Base-by-base conservation (phyloP, 2,888 invertebrate genomes). In the Diarsia mendica region DNA sequence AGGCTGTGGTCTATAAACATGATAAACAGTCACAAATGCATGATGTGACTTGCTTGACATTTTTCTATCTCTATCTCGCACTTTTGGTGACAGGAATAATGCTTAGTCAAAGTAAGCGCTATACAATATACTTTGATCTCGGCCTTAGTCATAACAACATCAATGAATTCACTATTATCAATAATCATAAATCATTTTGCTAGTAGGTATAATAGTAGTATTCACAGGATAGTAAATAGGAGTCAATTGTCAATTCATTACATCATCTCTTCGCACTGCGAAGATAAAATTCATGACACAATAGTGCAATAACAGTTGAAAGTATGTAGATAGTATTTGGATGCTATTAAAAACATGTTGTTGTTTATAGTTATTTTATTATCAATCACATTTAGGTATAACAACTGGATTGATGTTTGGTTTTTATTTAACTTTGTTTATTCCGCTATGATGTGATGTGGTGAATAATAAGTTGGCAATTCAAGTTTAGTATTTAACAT, bases 301-400 rank as follows among this genome's bases (percentile, higher is more conserved):
- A 68, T 77, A 77, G 51, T 85, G 69, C 63, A 68, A 71, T 65
- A 72, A 60, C 23, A 46, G 39, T 68, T 49, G 4, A 79, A 79
- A 80, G 44, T 73, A 39, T 55, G 10, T 69, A 53, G 28, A 11
- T 72, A 72, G 28, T 72, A 53, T 33, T 82, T 15, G 58, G 58
- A 58, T 61, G 2, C 6, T 64, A 67, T 81, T 20, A 82, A 63
- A 67, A 72, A 73, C 61, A 76, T 82, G 60, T 85, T 85, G 46
- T 82, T 82, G 66, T 85, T 71, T 67, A 69, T 55, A 74, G 28
- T 72, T 0, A n/a, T 33, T 28, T 68, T 67, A 48, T 53, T 53
- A 68, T 68, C 77, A 63, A 28, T 55, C 15, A 49, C 8, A 46
- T 49, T 61, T 79, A 67, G 33, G 20, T 51, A 63, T 55, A 64